phyloP scores from a whole-genome alignment of 2,113 vertebrate species.

The Thryonomys swinderianus region DNA sequence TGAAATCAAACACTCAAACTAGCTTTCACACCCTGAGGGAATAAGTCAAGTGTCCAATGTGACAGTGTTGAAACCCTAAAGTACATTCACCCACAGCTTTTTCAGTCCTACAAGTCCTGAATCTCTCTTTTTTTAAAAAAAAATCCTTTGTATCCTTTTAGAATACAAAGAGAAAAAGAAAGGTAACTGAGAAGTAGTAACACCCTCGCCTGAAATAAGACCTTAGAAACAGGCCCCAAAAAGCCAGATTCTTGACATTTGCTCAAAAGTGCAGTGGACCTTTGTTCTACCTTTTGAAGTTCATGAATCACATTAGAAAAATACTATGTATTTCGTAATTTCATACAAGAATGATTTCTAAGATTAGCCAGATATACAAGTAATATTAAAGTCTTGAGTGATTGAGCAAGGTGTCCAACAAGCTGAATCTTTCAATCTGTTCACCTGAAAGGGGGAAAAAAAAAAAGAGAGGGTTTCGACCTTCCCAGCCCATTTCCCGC shows the following conservation, averaged over 20 bases:
- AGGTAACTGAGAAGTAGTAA: constrained; percentile 65
- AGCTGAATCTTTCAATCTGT: constrained; percentile 33
- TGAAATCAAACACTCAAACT: constrained; percentile 75
- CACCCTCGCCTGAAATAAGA: constrained; percentile 30
- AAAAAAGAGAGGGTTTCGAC: not conserved
- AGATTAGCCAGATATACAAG: constrained; percentile 53
- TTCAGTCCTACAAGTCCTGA: constrained; percentile 56
- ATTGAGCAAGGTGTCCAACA: constrained; percentile 43
- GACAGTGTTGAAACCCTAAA: constrained; percentile 66
- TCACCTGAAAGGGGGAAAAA: constrained; percentile 8
- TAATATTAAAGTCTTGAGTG: constrained; percentile 46
- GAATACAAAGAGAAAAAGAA: constrained; percentile 56
- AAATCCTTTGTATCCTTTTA: not conserved
- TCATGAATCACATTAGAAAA: constrained; percentile 66
- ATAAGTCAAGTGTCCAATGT: constrained; percentile 70
- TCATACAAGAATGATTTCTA: constrained; percentile 53
- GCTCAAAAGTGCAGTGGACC: constrained; percentile 61
- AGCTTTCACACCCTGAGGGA: constrained; percentile 63
- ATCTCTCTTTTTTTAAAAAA: constrained; percentile 59
- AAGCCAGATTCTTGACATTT: constrained; percentile 56
- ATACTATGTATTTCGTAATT: constrained; percentile 58
- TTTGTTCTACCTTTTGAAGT: constrained; percentile 69
- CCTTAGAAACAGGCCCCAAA: constrained; percentile 46
- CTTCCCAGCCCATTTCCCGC: constrained; percentile 17
- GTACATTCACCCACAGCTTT: constrained; percentile 55